A percentile compares a stretch with the other conserved stretches of the same genome.
Evolutionary conservation across 2,113 vertebrate species (phyloP).

Genomic region (Trachemys scripta): DNA sequence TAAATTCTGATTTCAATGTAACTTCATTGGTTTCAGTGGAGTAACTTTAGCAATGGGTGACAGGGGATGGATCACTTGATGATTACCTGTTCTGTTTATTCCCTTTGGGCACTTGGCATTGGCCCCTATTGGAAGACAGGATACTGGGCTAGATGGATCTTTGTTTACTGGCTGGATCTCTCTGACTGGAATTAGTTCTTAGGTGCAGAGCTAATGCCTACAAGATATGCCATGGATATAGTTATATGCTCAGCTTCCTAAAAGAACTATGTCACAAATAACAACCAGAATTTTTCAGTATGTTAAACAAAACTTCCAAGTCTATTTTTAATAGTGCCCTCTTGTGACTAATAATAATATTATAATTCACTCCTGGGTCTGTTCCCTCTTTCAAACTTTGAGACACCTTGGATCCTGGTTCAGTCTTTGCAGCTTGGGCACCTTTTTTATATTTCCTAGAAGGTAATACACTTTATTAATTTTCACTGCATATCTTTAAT

Average conservation of each 20-base stretch:
- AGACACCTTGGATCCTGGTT: background rate
- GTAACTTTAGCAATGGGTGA: background rate
- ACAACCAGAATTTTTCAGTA: background rate
- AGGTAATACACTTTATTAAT: background rate
- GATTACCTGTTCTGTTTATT: too few relatives aligned
- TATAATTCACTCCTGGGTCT: background rate
- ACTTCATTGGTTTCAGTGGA: background rate
- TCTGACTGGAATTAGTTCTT: background rate
- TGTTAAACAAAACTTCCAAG: background rate
- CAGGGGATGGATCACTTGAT: too few relatives aligned
- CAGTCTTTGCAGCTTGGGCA: background rate
- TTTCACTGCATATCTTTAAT: background rate
- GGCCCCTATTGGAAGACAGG: too few relatives aligned
- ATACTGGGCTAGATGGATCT: too few relatives aligned
- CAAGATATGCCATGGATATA: background rate
- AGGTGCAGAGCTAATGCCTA: background rate
- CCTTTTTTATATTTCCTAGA: background rate
- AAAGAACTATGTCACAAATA: accelerated
- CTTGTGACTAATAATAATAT: background rate
- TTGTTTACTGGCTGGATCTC: background rate
- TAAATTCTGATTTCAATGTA: background rate
- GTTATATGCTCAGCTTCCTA: background rate
- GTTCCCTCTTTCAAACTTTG: background rate
- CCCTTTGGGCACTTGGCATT: too few relatives aligned
- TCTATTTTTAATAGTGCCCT: background rate